phyloP scores from a whole-genome alignment of 2,888 invertebrate species.

The Leptopilina syphax region DNA sequence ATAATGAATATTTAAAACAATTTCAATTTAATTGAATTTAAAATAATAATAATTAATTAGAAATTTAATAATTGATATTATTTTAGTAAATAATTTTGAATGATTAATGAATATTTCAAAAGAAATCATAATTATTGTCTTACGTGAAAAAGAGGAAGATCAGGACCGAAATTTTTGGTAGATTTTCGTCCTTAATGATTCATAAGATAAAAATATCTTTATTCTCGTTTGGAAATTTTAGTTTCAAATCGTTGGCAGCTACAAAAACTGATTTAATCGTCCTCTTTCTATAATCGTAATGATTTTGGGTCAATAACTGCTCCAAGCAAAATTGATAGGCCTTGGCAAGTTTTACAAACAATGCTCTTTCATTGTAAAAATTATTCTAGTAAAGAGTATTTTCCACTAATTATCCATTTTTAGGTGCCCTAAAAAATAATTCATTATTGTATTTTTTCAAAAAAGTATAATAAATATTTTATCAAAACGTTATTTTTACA shows the following conservation, averaged over 20 bases:
- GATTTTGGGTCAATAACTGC: conserved; percentile 82
- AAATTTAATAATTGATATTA: too few relatives aligned
- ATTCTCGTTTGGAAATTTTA: conserved; percentile 80
- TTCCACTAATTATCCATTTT: conserved; percentile 81
- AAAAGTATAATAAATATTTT: too few relatives aligned
- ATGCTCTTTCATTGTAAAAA: conserved; percentile 80
- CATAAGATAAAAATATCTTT: conserved; percentile 81
- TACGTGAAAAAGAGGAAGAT: conserved; percentile 80
- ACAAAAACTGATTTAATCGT: conserved; percentile 82
- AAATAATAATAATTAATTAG: too few relatives aligned
- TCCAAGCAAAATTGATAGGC: conserved; percentile 82
- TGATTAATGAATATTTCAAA: too few relatives aligned
- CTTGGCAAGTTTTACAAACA: conserved; percentile 83
- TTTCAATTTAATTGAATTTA: too few relatives aligned
- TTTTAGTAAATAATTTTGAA: too few relatives aligned
- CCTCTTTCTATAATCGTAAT: conserved; percentile 84
- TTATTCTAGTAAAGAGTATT: conserved; percentile 82
- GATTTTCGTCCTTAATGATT: conserved; percentile 83
- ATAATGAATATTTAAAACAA: too few relatives aligned
- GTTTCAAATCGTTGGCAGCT: conserved; percentile 82
- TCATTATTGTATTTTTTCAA: too few relatives aligned
- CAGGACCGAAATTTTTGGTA: conserved; percentile 82
- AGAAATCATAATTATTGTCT: conserved; percentile 26
- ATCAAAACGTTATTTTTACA: too few relatives aligned
- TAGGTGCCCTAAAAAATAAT: conserved; percentile 77